phyloP scores from a whole-genome alignment of 2,888 invertebrate genomes.

The Halictus quadricinctus region DNA sequence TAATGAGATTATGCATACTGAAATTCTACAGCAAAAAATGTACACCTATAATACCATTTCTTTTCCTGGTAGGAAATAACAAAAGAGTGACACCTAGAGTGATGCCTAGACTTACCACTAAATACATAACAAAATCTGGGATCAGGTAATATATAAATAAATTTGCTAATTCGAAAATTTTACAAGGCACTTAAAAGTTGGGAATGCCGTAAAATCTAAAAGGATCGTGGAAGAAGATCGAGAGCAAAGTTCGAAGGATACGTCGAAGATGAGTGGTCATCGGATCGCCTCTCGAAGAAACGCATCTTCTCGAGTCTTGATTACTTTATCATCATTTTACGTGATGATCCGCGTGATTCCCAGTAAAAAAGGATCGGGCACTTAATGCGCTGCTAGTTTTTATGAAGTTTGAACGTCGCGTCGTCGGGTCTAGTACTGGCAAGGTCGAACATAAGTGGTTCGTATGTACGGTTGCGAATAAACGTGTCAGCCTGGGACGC shows the following conservation, averaged over 20 bases:
- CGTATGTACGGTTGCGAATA: slow-evolving; percentile 32
- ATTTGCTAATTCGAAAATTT: too few relatives aligned
- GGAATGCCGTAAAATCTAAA: too few relatives aligned
- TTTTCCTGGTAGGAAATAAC: too few relatives aligned
- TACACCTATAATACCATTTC: too few relatives aligned
- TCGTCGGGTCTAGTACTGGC: slow-evolving; percentile 23
- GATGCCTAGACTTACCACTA: too few relatives aligned
- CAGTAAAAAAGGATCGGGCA: slow-evolving; percentile 30
- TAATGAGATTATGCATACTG: not conserved
- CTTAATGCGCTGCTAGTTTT: slow-evolving; percentile 60
- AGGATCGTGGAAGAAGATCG: too few relatives aligned
- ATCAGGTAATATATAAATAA: too few relatives aligned
- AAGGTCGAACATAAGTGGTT: slow-evolving; percentile 60
- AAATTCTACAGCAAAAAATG: too few relatives aligned
- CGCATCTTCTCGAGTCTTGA: slow-evolving; percentile 4
- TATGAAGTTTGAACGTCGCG: slow-evolving; percentile 46
- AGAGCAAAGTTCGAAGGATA: too few relatives aligned
- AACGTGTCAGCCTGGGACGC: slow-evolving; percentile 26
- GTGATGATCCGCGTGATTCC: slow-evolving; percentile 39
- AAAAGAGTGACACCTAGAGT: too few relatives aligned
- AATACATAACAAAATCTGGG: too few relatives aligned
- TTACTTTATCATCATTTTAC: slow-evolving; percentile 58
- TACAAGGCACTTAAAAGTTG: too few relatives aligned
- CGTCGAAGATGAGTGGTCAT: not conserved
- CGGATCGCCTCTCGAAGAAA: not conserved